Percentiles rank a stretch among this genome's conserved stretches.
Evolutionary conservation across 2,888 invertebrate genomes (phyloP).

Genomic region (Margaritifera margaritifera): DNA sequence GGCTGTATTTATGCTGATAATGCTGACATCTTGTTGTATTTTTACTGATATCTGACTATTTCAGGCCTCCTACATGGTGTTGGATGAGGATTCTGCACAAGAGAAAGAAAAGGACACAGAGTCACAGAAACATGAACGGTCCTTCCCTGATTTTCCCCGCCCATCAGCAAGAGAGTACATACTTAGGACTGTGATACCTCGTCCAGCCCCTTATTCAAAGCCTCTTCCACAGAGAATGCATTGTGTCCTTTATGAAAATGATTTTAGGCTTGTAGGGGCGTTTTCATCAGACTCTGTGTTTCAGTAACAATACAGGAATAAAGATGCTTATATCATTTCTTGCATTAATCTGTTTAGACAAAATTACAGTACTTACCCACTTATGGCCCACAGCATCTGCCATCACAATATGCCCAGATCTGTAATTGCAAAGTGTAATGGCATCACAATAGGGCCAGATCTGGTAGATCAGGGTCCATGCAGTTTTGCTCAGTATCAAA

Average conservation of each 20-base stretch:
- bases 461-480: too few relatives aligned
- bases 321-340: too few relatives aligned
- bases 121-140: constrained; percentile 21
- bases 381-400: too few relatives aligned
- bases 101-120: constrained; percentile 32
- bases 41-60: constrained; percentile 29
- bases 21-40: background rate
- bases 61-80: constrained; percentile 76
- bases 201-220: constrained; percentile 79
- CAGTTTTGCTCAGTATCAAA: too few relatives aligned
- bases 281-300: constrained; percentile 86
- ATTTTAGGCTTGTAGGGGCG: constrained; percentile 84
- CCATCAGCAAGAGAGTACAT: constrained; percentile 81
- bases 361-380: too few relatives aligned
- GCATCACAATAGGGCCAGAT: too few relatives aligned
- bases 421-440: too few relatives aligned
- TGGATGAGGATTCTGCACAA: constrained; percentile 70
- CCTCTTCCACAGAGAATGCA: constrained; percentile 81
- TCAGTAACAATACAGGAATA: constrained; percentile 43
- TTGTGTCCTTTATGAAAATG: constrained; percentile 80
- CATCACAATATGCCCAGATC: too few relatives aligned
- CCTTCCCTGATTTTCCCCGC: constrained; percentile 75
- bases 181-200: constrained; percentile 77
- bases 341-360: too few relatives aligned
- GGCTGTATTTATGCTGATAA: background rate